Percentiles rank a stretch among this genome's conserved stretches.
These are phyloP conservation scores for Xerus rutilus DNA, from an alignment of 2,797 vertebrate species.

Conservation along the genomic window DNA sequence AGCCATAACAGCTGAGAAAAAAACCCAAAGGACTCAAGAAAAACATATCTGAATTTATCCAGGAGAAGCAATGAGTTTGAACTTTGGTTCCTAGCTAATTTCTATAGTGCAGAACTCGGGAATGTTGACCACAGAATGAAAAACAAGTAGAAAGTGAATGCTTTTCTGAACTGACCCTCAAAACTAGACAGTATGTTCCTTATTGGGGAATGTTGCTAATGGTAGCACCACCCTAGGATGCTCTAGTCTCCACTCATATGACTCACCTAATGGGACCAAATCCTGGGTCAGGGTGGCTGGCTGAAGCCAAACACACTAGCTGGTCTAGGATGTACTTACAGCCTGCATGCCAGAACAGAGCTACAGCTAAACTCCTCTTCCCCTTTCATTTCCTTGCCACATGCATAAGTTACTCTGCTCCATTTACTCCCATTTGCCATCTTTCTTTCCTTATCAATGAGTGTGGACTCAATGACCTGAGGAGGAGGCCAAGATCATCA, in stretches of 20 bases:
- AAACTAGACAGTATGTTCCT: background rate
- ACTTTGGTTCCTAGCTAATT: background rate
- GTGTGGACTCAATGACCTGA: background rate
- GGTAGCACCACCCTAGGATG: background rate
- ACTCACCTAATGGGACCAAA: background rate
- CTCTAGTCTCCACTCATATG: no score
- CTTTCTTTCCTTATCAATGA: background rate
- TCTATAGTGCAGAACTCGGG: background rate
- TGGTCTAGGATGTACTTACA: no score
- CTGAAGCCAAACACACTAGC: background rate
- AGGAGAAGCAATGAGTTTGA: background rate
- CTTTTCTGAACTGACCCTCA: background rate
- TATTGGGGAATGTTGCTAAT: background rate
- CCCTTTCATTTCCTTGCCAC: background rate
- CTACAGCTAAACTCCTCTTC: background rate
- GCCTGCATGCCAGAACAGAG: background rate
- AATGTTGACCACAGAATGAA: background rate
- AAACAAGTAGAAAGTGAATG: background rate
- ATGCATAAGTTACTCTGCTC: background rate
- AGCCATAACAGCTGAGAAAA: background rate
- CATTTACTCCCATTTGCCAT: background rate
- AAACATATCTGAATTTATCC: background rate
- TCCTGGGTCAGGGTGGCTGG: rapidly evolving
- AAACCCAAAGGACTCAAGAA: background rate
- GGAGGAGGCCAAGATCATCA: background rate